These are phyloP conservation scores for Geodia barretti DNA, from an alignment of 37 sponge, comb jelly and placozoan species.

Conservation along the genomic window DNA sequence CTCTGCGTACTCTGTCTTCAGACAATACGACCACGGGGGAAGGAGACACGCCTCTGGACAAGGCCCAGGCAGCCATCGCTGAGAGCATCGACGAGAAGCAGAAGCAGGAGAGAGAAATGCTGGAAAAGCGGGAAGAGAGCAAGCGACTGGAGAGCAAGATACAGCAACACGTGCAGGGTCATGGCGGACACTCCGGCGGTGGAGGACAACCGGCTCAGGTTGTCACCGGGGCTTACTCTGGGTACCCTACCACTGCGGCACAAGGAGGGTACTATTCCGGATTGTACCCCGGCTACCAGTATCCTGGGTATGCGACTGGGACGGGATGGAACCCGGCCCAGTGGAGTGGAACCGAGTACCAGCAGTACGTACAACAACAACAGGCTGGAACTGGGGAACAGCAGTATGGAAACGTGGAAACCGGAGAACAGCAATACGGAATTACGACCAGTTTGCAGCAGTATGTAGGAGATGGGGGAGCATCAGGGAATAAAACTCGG, in stretches of 20 bases:
- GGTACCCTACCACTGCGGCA: too few relatives aligned
- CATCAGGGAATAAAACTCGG: background rate
- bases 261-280: too few relatives aligned
- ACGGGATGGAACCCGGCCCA: too few relatives aligned
- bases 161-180: background rate
- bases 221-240: too few relatives aligned
- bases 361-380: too few relatives aligned
- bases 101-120: slow-evolving; percentile 22
- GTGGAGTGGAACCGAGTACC: background rate
- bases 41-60: background rate
- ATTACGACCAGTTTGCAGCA: background rate
- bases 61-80: background rate
- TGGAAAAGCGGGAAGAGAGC: background rate
- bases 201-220: background rate
- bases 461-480: background rate
- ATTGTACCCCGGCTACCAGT: background rate
- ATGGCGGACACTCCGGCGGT: background rate
- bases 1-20: slow-evolving; percentile 17
- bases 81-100: background rate
- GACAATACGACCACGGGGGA: background rate
- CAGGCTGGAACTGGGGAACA: background rate
- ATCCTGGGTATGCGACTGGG: too few relatives aligned
- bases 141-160: background rate
- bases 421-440: background rate
- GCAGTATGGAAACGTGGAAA: background rate